These are phyloP conservation scores for Vanessa tameamea DNA, from an alignment of 1,140 invertebrate genomes.

Conservation along the genomic window DNA sequence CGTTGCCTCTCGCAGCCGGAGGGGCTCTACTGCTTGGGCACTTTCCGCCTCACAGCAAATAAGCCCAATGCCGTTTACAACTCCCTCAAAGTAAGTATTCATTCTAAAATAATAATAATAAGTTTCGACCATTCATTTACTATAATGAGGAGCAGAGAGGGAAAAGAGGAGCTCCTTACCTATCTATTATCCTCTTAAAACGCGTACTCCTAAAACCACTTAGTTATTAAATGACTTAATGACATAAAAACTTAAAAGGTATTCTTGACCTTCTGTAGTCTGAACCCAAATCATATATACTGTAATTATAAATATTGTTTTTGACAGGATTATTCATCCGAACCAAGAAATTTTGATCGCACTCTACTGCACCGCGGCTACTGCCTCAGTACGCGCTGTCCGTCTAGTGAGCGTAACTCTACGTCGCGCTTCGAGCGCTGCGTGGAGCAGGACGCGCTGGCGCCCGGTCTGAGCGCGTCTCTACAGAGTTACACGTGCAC, in stretches of 20 bases:
- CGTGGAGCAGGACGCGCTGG: conserved; percentile 41
- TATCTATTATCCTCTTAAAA: too few relatives aligned
- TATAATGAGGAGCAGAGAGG: too few relatives aligned
- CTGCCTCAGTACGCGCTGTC: conserved; percentile 49
- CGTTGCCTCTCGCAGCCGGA: conserved; percentile 39
- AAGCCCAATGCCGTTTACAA: conserved; percentile 29
- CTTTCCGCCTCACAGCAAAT: conserved; percentile 40
- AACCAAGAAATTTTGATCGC: conserved; percentile 46
- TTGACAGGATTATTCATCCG: conserved; percentile 44
- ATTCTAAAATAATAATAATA: neutral
- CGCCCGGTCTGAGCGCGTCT: conserved; percentile 31
- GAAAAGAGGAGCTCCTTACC: too few relatives aligned
- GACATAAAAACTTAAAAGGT: too few relatives aligned
- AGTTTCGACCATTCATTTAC: too few relatives aligned
- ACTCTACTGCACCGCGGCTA: conserved; percentile 50
- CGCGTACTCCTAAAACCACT: too few relatives aligned
- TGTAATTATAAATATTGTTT: neutral
- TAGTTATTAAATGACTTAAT: too few relatives aligned
- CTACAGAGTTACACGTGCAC: conserved; percentile 46
- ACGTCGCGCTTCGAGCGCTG: conserved; percentile 52
- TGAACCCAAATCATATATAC: neutral
- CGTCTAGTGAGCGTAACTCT: conserved; percentile 35
- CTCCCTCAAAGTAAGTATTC: conserved; percentile 41
- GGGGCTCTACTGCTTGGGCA: conserved; percentile 55
- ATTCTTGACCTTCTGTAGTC: too few relatives aligned